These are phyloP conservation scores for Phaethornis superciliosus DNA, from an alignment of 2,113 vertebrate genomes.

Conservation along the genomic window DNA sequence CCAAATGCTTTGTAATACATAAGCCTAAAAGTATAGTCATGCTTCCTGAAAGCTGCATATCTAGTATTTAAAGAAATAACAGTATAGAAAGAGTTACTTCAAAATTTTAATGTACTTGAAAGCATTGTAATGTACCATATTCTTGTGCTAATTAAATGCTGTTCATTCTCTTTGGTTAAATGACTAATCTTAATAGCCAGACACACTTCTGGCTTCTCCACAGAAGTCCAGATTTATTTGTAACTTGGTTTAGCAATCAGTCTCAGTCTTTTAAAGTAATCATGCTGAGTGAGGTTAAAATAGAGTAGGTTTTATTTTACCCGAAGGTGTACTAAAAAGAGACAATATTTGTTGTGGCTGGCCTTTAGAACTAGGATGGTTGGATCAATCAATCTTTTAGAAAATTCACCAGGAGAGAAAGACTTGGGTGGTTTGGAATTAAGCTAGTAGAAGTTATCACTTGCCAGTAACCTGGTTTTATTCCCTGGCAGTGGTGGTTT, in stretches of 20 bases:
- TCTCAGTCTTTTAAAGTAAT: not conserved
- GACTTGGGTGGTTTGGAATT: not conserved
- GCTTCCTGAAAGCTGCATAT: not conserved
- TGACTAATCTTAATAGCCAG: not conserved
- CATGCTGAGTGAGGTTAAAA: not conserved
- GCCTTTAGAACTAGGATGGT: not conserved
- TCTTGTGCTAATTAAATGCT: not conserved
- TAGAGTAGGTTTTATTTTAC: not conserved
- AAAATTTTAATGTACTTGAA: not conserved
- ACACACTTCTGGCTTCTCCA: not conserved
- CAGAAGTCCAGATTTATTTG: not conserved
- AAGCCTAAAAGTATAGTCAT: not conserved
- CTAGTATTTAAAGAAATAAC: not conserved
- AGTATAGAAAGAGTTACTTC: not conserved
- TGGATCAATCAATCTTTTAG: not conserved
- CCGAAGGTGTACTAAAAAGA: not conserved
- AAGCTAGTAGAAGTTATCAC: not conserved
- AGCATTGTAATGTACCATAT: not conserved
- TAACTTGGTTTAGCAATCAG: accelerated
- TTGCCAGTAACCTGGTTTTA: not conserved
- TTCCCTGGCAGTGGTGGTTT: not conserved
- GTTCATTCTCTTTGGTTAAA: not conserved
- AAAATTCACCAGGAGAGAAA: not conserved
- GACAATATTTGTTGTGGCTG: not conserved
- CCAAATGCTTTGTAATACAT: not conserved